Percentiles rank a stretch among this genome's conserved stretches.
phyloP scores from a whole-genome alignment of 2,797 vertebrate species.

The Falco cherrug region DNA sequence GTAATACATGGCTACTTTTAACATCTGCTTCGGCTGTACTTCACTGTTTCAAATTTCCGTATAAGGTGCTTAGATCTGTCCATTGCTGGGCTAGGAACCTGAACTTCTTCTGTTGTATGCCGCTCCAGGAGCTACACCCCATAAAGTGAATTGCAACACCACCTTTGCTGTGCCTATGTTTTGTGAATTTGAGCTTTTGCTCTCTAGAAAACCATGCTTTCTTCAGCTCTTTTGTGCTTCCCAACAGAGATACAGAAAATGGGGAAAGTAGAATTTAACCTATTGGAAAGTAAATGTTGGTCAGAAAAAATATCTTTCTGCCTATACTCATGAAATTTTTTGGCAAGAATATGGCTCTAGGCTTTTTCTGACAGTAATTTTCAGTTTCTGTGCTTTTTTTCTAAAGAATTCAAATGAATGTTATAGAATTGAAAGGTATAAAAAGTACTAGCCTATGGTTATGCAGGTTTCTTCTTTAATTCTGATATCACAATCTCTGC shows the following conservation, averaged over 20 bases:
- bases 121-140: fast-evolving
- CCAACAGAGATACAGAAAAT: background rate
- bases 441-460: background rate
- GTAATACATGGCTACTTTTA: background rate
- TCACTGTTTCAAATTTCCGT: background rate
- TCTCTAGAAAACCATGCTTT: background rate
- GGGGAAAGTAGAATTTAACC: background rate
- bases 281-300: background rate
- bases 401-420: background rate
- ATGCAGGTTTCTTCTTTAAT: background rate
- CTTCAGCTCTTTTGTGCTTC: background rate
- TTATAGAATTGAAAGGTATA: background rate
- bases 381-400: background rate
- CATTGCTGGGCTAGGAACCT: background rate
- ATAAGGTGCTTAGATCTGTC: background rate
- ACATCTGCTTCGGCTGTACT: background rate
- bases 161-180: background rate
- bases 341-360: background rate
- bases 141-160: background rate
- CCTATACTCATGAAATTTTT: background rate
- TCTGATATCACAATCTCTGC: background rate
- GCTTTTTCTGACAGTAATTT: background rate
- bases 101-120: background rate
- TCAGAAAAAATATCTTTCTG: background rate
- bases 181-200: background rate